Percentiles rank a stretch among this genome's conserved stretches.
Evolutionary conservation across 2,113 vertebrate genomes (phyloP).

Genomic region (Steatornis caripensis): DNA sequence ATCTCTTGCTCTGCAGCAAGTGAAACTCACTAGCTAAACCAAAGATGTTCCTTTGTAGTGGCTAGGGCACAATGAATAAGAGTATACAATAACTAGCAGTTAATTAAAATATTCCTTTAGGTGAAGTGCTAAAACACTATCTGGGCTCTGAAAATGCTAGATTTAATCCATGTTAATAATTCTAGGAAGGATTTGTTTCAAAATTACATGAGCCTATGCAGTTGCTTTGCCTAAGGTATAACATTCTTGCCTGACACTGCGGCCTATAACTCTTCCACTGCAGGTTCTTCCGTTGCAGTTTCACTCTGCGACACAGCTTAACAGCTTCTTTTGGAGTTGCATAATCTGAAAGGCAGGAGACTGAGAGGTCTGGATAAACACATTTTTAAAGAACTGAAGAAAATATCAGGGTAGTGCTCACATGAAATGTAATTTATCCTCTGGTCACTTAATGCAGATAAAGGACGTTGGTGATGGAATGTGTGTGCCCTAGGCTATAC

Average conservation of each 20-base stretch:
- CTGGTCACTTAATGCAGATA: not conserved
- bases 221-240: not conserved
- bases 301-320: not conserved
- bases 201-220: not conserved
- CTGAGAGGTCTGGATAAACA: not conserved
- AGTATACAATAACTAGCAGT: not conserved
- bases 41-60: not conserved
- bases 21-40: not conserved
- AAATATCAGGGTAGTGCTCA: not conserved
- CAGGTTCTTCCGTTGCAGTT: not conserved
- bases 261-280: not conserved
- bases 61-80: not conserved
- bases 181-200: not conserved
- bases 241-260: not conserved
- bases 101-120: not conserved
- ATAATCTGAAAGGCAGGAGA: not conserved
- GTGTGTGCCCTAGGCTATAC: not conserved
- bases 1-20: not conserved
- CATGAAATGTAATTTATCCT: not conserved
- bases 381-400: not conserved
- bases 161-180: not conserved
- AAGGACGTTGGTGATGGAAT: not conserved
- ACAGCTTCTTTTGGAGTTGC: not conserved
- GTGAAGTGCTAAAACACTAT: not conserved
- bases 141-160: not conserved